phyloP scores from a whole-genome alignment of 2,113 vertebrate genomes.

The Globicephala melas region DNA sequence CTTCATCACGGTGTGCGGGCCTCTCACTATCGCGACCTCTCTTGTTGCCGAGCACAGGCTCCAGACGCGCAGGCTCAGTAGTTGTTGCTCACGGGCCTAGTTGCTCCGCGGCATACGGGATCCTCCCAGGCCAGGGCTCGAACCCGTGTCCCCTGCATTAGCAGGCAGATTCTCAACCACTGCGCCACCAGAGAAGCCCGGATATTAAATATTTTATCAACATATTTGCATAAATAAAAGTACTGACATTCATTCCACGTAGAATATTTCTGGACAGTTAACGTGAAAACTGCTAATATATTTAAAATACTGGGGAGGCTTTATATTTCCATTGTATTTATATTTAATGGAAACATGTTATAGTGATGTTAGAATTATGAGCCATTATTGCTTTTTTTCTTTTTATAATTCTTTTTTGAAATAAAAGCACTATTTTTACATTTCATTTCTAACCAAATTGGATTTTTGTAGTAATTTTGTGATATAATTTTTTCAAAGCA shows the following conservation, averaged over 20 bases:
- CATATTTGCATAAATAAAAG: neutral
- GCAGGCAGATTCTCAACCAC: too few species aligned
- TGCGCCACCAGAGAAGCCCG: too few species aligned
- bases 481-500: neutral
- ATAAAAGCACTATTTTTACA: neutral
- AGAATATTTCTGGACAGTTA: neutral
- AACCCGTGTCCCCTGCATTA: too few species aligned
- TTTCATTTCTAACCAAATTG: neutral
- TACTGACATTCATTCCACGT: neutral
- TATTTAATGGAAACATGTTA: neutral
- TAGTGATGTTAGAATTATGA: neutral
- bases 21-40: too few species aligned
- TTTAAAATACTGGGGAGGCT: neutral
- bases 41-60: too few species aligned
- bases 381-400: neutral
- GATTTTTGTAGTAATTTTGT: slow-evolving; percentile 3
- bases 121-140: too few species aligned
- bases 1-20: too few species aligned
- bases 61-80: too few species aligned
- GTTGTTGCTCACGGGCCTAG: too few species aligned
- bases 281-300: neutral
- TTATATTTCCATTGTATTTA: slow-evolving; percentile 11
- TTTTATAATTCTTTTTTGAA: neutral
- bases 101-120: too few species aligned
- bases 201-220: neutral